Percentiles rank a stretch among this genome's conserved stretches.
These are phyloP conservation scores for Pammene fasciana DNA, from an alignment of 2,888 invertebrate species.

Conservation along the genomic window DNA sequence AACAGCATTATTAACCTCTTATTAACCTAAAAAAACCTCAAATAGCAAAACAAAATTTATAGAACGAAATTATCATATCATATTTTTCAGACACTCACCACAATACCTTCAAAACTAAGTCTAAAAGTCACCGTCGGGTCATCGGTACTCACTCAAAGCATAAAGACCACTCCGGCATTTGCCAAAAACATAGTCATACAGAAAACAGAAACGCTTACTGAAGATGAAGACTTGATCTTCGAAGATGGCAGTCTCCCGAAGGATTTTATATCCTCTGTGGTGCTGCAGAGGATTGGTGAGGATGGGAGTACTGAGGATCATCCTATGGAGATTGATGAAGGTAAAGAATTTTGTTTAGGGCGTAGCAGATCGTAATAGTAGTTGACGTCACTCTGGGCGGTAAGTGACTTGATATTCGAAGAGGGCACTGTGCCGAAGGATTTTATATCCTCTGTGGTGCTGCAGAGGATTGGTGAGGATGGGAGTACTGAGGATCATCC, in stretches of 20 bases:
- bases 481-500: slow-evolving; percentile 51
- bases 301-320: slow-evolving; percentile 52
- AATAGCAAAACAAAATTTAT: too few relatives aligned
- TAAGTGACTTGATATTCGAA: slow-evolving; percentile 52
- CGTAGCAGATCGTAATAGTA: too few relatives aligned
- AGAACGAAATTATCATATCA: not conserved
- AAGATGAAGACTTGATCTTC: slow-evolving; percentile 48
- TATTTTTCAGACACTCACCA: slow-evolving; percentile 51
- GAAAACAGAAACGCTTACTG: slow-evolving; percentile 27
- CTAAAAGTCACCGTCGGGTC: slow-evolving; percentile 64
- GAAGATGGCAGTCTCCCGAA: slow-evolving; percentile 53
- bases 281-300: slow-evolving; percentile 46
- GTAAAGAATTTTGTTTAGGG: slow-evolving; percentile 46
- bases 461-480: slow-evolving; percentile 46
- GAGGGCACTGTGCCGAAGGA: slow-evolving; percentile 56
- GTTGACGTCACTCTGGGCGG: too few relatives aligned
- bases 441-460: slow-evolving; percentile 51
- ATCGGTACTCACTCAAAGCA: slow-evolving; percentile 61
- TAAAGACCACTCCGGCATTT: slow-evolving; percentile 52
- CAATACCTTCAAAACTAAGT: slow-evolving; percentile 51
- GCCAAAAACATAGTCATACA: slow-evolving; percentile 40
- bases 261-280: slow-evolving; percentile 53
- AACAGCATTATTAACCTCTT: too few relatives aligned
- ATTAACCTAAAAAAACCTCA: too few relatives aligned
- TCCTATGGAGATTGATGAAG: slow-evolving; percentile 67